These are phyloP conservation scores for Carterocephalus palaemon DNA, from an alignment of 2,888 invertebrate species.

Conservation along the genomic window DNA sequence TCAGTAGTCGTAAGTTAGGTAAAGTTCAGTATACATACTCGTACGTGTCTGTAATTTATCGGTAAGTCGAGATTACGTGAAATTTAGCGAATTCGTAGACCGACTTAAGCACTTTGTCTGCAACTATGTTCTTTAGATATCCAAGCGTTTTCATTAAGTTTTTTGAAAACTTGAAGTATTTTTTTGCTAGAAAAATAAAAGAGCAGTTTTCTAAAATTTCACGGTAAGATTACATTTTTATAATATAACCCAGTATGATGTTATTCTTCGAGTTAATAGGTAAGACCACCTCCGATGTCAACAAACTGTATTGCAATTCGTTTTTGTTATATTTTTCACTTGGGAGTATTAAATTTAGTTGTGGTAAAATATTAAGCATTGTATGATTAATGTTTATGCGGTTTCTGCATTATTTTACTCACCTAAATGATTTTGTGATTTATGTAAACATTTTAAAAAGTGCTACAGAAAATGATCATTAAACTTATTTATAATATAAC, in stretches of 20 bases:
- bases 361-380: slow-evolving; percentile 55
- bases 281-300: slow-evolving; percentile 47
- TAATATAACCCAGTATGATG: slow-evolving; percentile 61
- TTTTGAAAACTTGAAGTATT: slow-evolving; percentile 44
- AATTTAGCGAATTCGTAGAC: slow-evolving; percentile 5
- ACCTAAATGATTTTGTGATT: slow-evolving; percentile 58
- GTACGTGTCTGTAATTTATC: slow-evolving; percentile 26
- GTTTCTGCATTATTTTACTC: slow-evolving; percentile 51
- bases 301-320: slow-evolving; percentile 56
- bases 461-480: slow-evolving; percentile 74
- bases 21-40: slow-evolving; percentile 31
- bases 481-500: slow-evolving; percentile 66
- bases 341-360: slow-evolving; percentile 59
- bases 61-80: slow-evolving; percentile 25
- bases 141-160: slow-evolving; percentile 40
- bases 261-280: slow-evolving; percentile 61
- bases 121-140: slow-evolving; percentile 34
- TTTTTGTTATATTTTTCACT: slow-evolving; percentile 62
- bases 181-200: slow-evolving; percentile 37
- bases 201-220: slow-evolving; percentile 47
- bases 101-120: slow-evolving; percentile 31
- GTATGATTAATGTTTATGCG: slow-evolving; percentile 49
- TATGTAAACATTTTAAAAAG: slow-evolving; percentile 69
- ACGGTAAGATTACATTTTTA: slow-evolving; percentile 53
- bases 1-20: slow-evolving; percentile 56